Percentiles rank a stretch among this genome's conserved stretches.
These are phyloP conservation scores for Marmota monax DNA, from an alignment of 2,113 vertebrate genomes.

Conservation along the genomic window DNA sequence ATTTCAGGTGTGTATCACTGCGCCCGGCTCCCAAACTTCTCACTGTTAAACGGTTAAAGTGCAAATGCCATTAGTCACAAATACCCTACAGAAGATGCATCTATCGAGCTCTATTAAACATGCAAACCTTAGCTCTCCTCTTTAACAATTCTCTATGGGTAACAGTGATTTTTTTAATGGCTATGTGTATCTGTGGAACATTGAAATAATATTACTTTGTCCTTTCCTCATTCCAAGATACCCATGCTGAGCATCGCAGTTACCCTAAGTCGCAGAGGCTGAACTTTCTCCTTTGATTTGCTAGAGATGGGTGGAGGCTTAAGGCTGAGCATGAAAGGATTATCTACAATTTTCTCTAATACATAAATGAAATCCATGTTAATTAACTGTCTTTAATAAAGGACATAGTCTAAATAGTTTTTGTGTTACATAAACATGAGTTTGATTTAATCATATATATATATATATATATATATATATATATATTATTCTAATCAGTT, in stretches of 20 bases:
- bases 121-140: neutral
- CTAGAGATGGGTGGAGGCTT: neutral
- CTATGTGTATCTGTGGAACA: neutral
- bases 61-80: neutral
- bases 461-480: neutral
- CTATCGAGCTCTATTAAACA: neutral
- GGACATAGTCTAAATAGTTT: neutral
- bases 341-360: neutral
- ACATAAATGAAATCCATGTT: neutral
- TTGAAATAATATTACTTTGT: neutral
- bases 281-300: neutral
- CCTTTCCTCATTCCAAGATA: too few species aligned
- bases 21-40: neutral
- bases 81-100: neutral
- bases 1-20: too few species aligned
- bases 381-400: neutral
- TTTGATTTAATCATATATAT: neutral
- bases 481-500: neutral
- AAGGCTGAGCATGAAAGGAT: neutral
- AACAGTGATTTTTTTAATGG: neutral
- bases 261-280: neutral
- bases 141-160: neutral
- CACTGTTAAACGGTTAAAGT: neutral
- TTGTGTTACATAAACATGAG: neutral
- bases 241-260: neutral